Evolutionary conservation across 1,140 invertebrate species (phyloP), one percentile per base, ranked within the genome.

Genomic region (Drosophila pachea): DNA sequence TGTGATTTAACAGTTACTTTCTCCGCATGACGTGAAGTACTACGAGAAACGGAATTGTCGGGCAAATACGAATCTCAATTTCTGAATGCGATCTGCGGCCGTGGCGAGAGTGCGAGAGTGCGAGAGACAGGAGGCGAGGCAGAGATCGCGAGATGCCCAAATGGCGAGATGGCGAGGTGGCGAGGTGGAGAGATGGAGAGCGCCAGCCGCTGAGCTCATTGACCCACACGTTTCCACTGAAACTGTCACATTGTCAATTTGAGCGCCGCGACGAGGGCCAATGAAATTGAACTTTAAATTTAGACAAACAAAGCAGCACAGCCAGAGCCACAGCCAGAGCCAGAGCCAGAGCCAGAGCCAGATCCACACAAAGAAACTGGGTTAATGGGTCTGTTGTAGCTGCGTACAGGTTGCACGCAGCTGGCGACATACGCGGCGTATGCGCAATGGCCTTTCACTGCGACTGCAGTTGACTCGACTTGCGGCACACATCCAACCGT

Each of bases 231-330:
- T 86, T 69, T 77, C 9, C 54, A 11, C 40, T 14, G 54, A 70
- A 73, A 74, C 74, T 86, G 76, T 86, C 81, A 74, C 81, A 84
- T 47, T 47, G 45, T 81, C 77, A 81, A 79, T 84, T 84, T 74
- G 63, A 76, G 55, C 66, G 76, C 67, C 55, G 63, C 76, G 73
- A 81, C 71, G 77, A 81, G 81, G 81, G 81, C 77, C 81, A 86
- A 86, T 86, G 82, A 86, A 86, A 86, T 86, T 86, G 81, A 86
- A 86, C 81, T 86, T 86, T 86, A 86, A 86, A 86, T 86, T 86
- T 74, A 86, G 81, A 53, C 79, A 76, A 84, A 86, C 79, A 86
- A 77, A 81, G 78, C 70, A 59, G 47, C 48, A 47, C 69, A 64
- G 59, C 32, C n/a, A 12, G 29, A 47, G 12, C 43, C 60, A 16